These are phyloP conservation scores for Pseudococcus longispinus DNA, from an alignment of 2,888 invertebrate genomes.

Conservation along the genomic window DNA sequence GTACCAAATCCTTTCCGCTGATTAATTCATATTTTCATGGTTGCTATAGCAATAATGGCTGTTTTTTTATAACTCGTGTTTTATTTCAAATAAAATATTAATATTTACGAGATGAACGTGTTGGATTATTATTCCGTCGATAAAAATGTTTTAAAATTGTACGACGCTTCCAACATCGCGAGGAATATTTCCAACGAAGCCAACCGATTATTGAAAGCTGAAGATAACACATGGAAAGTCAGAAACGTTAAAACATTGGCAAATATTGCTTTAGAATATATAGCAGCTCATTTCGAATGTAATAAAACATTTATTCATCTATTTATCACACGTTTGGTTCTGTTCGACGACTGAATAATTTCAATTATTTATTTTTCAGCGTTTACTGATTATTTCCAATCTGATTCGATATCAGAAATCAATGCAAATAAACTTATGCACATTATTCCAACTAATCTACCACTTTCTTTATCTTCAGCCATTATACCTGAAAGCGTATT, in stretches of 20 bases:
- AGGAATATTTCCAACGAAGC: conserved; percentile 20
- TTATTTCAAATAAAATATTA: neutral
- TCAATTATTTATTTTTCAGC: neutral
- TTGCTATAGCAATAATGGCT: conserved; percentile 5
- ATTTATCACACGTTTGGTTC: neutral
- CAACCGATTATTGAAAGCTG: conserved; percentile 39
- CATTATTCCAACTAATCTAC: conserved; percentile 50
- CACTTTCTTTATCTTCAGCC: conserved; percentile 42
- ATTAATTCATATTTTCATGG: neutral
- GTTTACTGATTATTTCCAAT: conserved; percentile 29
- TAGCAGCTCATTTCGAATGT: conserved; percentile 41
- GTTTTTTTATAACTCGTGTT: neutral
- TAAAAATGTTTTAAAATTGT: conserved; percentile 38
- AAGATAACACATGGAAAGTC: neutral
- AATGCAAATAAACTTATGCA: conserved; percentile 4
- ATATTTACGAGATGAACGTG: conserved; percentile 4
- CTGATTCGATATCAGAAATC: conserved; percentile 12
- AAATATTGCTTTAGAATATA: conserved; percentile 12
- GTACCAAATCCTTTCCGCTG: conserved; percentile 70
- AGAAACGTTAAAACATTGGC: conserved; percentile 20
- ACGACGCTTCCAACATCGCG: conserved; percentile 28
- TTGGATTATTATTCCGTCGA: conserved; percentile 15
- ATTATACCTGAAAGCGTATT: conserved; percentile 52
- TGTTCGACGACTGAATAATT: neutral
- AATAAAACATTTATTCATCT: neutral